Conservation (phyloP, 2,113 vertebrate genomes). For the Thunnus thynnus region DNA sequence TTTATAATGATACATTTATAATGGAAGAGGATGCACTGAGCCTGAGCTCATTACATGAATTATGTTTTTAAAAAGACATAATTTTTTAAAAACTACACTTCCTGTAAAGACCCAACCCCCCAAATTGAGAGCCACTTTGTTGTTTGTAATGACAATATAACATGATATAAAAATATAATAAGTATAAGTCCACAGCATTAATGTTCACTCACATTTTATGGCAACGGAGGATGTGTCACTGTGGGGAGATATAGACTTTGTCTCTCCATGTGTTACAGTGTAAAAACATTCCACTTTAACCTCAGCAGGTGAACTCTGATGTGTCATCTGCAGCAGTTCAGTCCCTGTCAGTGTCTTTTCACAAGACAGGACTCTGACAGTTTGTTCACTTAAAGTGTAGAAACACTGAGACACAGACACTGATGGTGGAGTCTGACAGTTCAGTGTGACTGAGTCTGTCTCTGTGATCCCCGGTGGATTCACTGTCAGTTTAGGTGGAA, state of each 20-base stretch:
- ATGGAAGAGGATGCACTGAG: no score
- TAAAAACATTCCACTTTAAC: conserved; percentile 48
- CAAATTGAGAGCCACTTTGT: no score
- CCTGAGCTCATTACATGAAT: no score
- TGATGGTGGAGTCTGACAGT: conserved; percentile 14
- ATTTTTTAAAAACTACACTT: no score
- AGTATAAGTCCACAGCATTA: no score
- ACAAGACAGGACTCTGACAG: not conserved
- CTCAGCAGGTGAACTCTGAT: not conserved
- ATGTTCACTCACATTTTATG: conserved; percentile 30
- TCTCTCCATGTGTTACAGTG: fast-evolving
- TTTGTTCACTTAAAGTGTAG: fast-evolving
- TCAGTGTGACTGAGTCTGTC: conserved; percentile 35
- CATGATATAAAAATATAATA: no score
- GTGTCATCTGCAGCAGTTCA: conserved; percentile 17
- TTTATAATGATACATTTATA: no score
- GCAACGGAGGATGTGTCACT: conserved; percentile 14
- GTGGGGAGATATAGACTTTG: not conserved
- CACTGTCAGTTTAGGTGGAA: conserved; percentile 32
- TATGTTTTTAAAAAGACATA: no score
- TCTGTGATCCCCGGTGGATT: not conserved
- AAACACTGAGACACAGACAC: conserved; percentile 16
- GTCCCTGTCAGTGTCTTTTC: conserved; percentile 18
- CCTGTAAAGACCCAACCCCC: no score
- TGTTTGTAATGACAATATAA: no score